Conservation (phyloP, 1,140 invertebrate genomes). For the Armadillidium nasatum region DNA sequence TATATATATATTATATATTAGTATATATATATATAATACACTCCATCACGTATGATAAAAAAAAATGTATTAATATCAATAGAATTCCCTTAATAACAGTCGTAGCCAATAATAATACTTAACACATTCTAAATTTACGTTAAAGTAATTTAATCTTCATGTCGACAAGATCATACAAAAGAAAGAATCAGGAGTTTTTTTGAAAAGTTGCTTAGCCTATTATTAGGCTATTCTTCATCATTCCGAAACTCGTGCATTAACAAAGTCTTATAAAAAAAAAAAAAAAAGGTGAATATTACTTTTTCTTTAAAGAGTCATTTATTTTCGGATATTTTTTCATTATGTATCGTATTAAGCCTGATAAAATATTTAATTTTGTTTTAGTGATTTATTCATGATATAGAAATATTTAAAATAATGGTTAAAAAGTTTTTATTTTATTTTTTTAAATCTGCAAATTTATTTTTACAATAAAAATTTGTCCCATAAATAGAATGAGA, state of each 20-base stretch:
- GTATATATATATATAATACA: no score
- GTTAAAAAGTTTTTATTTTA: no score
- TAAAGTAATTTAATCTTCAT: neutral
- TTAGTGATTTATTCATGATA: neutral
- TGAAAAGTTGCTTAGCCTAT: neutral
- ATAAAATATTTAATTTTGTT: conserved; percentile 4
- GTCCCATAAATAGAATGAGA: no score
- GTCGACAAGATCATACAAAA: neutral
- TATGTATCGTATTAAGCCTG: neutral
- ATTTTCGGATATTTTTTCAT: neutral
- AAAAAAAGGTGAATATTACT: neutral
- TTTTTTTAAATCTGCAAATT: no score
- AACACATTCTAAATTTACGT: conserved; percentile 1
- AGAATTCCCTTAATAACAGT: conserved; percentile 1
- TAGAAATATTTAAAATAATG: neutral
- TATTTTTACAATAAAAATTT: no score
- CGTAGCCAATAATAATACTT: neutral
- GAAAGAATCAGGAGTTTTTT: neutral
- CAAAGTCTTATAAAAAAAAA: neutral
- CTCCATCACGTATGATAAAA: conserved; percentile 7
- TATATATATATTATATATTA: no score
- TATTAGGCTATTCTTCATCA: conserved; percentile 8
- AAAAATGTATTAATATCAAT: conserved; percentile 6
- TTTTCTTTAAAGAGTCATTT: neutral
- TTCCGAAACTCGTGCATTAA: neutral